Base-by-base conservation (phyloP, 2,888 invertebrate genomes). In the Gymnosoma rotundatum region DNA sequence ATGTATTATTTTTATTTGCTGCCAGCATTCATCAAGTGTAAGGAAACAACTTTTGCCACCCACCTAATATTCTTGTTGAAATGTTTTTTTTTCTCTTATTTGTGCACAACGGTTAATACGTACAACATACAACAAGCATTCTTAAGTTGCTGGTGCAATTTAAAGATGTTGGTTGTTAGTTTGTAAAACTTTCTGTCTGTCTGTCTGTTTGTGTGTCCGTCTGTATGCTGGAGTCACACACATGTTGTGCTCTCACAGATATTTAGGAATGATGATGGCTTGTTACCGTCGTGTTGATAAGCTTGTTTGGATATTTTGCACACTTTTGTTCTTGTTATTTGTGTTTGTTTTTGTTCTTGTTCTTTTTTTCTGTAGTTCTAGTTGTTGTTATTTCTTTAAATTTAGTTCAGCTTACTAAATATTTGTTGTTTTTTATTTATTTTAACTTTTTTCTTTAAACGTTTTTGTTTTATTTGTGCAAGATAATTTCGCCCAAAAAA, bases 181-280 rank as follows among this genome's bases (percentile, higher is more conserved):
- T 60, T 48, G 42, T 67, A 66, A 18, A 48, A n/a, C n/a, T 60
- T 32, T 32, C 32, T 78, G 10, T 78, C 67, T n/a, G 67, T 78
- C 54, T 48, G 50, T 67, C 52, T 21, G 38, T 56, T 25, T 5
- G 67, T 54, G 32, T 1, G 50, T 52, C 52, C 10, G 42, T 60
- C 18, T 48, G 32, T 56, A 21, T 64, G 73, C 63, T 52, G 61
- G 38, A 61, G 8, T 32, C 8, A 69, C 69, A 60, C 83, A 84
- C 84, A 84, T 84, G 84, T 84, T 74, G 66, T 84, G 81, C 60
- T 78, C 73, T 66, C 54, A 38, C 70, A 74, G 78, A 81, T 81
- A 81, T 84, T 84, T 84, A 74, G 84, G 84, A 84, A 84, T 84
- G 84, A 84, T 84, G 84, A 84, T 84, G 84, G 84, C 84, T 84